phyloP scores from a whole-genome alignment of 2,888 invertebrate species.

The Pogonocherus hispidulus region DNA sequence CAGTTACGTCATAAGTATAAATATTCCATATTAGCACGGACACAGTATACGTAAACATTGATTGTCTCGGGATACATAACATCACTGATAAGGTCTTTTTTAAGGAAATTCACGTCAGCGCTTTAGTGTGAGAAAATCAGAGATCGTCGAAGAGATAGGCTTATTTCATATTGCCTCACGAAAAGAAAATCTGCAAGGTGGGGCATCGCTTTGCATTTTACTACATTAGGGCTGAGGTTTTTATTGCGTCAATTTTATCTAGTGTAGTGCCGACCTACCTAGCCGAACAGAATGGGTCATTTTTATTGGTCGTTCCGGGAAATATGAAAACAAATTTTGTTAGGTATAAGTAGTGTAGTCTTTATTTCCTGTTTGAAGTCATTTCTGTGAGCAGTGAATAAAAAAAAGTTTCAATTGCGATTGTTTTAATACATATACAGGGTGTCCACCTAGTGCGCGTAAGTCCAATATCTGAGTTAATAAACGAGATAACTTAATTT shows the following conservation, averaged over 20 bases:
- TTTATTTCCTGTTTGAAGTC: too few relatives aligned
- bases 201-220: conserved; percentile 3
- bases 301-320: too few relatives aligned
- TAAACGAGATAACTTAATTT: too few relatives aligned
- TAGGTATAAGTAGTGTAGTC: too few relatives aligned
- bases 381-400: too few relatives aligned
- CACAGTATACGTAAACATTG: conserved; percentile 15
- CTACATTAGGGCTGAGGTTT: not conserved
- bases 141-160: not conserved
- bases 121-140: conserved; percentile 22
- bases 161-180: not conserved
- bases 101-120: conserved; percentile 21
- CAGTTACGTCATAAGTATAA: conserved; percentile 12
- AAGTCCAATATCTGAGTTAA: too few relatives aligned
- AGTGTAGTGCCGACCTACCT: not conserved
- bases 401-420: too few relatives aligned
- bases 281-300: too few relatives aligned
- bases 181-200: conserved; percentile 2
- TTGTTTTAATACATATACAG: too few relatives aligned
- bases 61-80: conserved; percentile 7
- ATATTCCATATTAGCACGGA: conserved; percentile 14
- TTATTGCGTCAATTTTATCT: conserved; percentile 1
- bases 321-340: too few relatives aligned
- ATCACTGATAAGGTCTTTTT: conserved; percentile 21
- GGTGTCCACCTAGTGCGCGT: too few relatives aligned